phyloP scores from a whole-genome alignment of 2,888 invertebrate genomes.

The Coecobrya sp. region DNA sequence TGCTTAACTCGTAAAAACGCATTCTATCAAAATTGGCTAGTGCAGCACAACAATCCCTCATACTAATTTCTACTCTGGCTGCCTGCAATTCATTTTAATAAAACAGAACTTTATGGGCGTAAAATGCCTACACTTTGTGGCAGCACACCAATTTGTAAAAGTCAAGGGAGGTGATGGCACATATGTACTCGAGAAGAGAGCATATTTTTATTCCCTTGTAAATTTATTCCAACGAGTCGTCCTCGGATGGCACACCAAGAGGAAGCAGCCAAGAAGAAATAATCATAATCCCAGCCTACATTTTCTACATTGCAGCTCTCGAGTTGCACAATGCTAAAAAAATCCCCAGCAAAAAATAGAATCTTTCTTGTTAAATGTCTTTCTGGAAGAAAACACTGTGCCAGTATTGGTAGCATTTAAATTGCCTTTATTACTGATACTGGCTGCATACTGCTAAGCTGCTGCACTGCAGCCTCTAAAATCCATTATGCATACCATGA shows the following conservation, averaged over 20 bases:
- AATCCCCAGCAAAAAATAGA: background rate
- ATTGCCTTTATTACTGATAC: background rate
- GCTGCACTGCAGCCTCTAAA: background rate
- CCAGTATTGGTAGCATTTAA: conserved; percentile 20
- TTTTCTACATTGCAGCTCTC: background rate
- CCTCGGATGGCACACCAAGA: background rate
- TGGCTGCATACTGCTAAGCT: background rate
- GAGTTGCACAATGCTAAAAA: background rate
- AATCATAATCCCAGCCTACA: background rate
- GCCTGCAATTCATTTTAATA: background rate
- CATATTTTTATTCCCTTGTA: background rate
- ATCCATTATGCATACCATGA: background rate
- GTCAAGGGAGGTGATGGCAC: background rate
- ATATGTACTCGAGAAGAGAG: background rate
- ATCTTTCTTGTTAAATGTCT: background rate
- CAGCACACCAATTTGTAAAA: background rate
- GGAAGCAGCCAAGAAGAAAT: background rate
- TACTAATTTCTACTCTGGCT: background rate
- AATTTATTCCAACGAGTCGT: background rate
- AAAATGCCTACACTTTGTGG: background rate
- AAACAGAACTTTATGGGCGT: background rate
- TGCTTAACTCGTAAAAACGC: too few relatives aligned
- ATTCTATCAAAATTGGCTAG: too few relatives aligned
- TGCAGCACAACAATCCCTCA: too few relatives aligned
- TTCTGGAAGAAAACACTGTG: background rate